These are phyloP conservation scores for Yponomeuta malinellus DNA, from an alignment of 2,888 invertebrate genomes.

Conservation along the genomic window DNA sequence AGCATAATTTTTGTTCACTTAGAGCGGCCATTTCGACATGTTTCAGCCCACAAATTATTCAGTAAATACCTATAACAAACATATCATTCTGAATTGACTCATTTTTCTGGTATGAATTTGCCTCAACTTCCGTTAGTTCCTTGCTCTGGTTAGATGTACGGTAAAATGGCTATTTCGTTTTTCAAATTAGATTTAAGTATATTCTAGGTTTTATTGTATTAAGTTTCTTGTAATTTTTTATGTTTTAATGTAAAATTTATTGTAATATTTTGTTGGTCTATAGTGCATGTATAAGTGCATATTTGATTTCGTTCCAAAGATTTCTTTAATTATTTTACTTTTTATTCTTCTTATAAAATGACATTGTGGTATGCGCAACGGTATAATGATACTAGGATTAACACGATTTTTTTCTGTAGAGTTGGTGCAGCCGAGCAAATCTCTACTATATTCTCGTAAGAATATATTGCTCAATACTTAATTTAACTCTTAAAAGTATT, in stretches of 20 bases:
- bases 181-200: slow-evolving; percentile 70
- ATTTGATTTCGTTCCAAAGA: slow-evolving; percentile 74
- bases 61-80: slow-evolving; percentile 58
- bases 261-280: slow-evolving; percentile 53
- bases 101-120: slow-evolving; percentile 45
- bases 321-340: slow-evolving; percentile 56
- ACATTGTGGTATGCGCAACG: slow-evolving; percentile 73
- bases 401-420: slow-evolving; percentile 62
- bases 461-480: slow-evolving; percentile 70
- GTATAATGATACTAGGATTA: slow-evolving; percentile 65
- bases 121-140: slow-evolving; percentile 52
- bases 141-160: slow-evolving; percentile 46
- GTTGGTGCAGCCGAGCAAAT: slow-evolving; percentile 74
- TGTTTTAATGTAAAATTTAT: slow-evolving; percentile 59
- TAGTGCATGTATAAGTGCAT: slow-evolving; percentile 69
- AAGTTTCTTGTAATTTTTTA: slow-evolving; percentile 63
- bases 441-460: slow-evolving; percentile 72
- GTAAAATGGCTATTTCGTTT: slow-evolving; percentile 63
- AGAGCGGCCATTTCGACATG: slow-evolving; percentile 62
- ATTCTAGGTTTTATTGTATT: slow-evolving; percentile 47
- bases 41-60: slow-evolving; percentile 66
- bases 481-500: slow-evolving; percentile 70
- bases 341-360: slow-evolving; percentile 57
- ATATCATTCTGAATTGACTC: slow-evolving; percentile 68
- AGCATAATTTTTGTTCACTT: slow-evolving; percentile 68